Evolutionary conservation across 2,888 invertebrate genomes (phyloP), one percentile per base, ranked within the genome.

Genomic region (Pristionchus japonicus): DNA sequence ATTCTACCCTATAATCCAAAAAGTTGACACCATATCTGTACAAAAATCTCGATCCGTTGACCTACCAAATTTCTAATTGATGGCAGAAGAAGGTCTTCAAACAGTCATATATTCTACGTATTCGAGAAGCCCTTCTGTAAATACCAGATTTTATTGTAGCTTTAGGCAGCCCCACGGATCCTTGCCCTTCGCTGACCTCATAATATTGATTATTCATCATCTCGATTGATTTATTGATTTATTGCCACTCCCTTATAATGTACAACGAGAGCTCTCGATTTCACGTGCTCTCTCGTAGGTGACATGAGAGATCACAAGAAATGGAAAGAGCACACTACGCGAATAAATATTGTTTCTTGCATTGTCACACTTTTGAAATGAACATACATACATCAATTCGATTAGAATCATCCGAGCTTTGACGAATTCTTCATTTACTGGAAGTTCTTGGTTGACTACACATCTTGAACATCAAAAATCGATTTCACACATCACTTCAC

Each of bases 31-130:
- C 77, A 77, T 77, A 77, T 77, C 77, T 77, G 77, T 77, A 77
- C 77, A 77, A 43, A 77, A n/a, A n/a, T n/a, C n/a, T n/a, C n/a
- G n/a, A n/a, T n/a, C 77, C 77, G 77, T 77, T 77, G 77, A 77
- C 27, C 27, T 31, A 77, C 77, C 77, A 77, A 74, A 74, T 74
- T 4, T 74, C n/a, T n/a, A n/a, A n/a, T n/a, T n/a, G n/a, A n/a
- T n/a, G n/a, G n/a, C n/a, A n/a, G n/a, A n/a, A n/a, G n/a, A n/a
- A n/a, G n/a, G n/a, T n/a, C n/a, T n/a, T n/a, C n/a, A n/a, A n/a
- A n/a, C n/a, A n/a, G n/a, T n/a, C n/a, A n/a, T n/a, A n/a, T n/a
- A n/a, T n/a, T n/a, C n/a, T n/a, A n/a, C n/a, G n/a, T n/a, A n/a
- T n/a, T n/a, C n/a, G n/a, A n/a, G 27, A 27, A 57, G 23, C 52